Percentiles rank a stretch among this genome's conserved stretches.
Evolutionary conservation across 2,888 invertebrate genomes (phyloP).

Genomic region (Polyommatus icarus): DNA sequence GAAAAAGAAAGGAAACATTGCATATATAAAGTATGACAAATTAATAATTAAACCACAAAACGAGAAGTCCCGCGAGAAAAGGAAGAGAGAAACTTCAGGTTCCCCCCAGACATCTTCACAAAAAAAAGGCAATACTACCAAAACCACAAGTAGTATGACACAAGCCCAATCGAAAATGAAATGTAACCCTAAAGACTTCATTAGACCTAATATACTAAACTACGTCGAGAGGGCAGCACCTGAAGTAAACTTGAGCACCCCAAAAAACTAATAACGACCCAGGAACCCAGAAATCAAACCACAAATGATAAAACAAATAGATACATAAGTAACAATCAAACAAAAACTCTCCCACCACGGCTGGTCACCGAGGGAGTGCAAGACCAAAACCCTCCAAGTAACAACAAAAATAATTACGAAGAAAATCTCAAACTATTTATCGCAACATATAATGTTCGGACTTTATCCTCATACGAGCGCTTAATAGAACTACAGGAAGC

Average conservation of each 20-base stretch:
- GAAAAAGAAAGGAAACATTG: not conserved
- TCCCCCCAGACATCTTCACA: not conserved
- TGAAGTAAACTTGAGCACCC: too few species aligned
- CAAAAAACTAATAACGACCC: too few species aligned
- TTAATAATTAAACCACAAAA: not conserved
- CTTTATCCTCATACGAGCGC: conserved; percentile 40
- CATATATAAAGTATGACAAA: not conserved
- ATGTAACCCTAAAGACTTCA: conserved; percentile 37
- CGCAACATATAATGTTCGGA: conserved; percentile 39
- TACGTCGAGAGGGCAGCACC: conserved; percentile 27
- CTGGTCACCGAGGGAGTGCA: conserved; percentile 39
- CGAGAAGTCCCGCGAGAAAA: not conserved
- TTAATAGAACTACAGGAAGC: conserved; percentile 39
- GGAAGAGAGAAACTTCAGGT: not conserved
- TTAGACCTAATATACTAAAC: conserved; percentile 42
- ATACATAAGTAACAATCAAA: not conserved
- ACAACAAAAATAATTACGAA: not conserved
- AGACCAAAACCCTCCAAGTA: not conserved
- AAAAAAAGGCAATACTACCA: not conserved
- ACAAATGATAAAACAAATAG: conserved; percentile 17
- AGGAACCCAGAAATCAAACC: conserved; percentile 36
- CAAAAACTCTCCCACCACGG: conserved; percentile 42
- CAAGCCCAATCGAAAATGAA: conserved; percentile 35
- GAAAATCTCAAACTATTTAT: conserved; percentile 12
- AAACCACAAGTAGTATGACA: not conserved